Conservation (phyloP, 2,113 vertebrate genomes). For the Amphiprion ocellaris region DNA sequence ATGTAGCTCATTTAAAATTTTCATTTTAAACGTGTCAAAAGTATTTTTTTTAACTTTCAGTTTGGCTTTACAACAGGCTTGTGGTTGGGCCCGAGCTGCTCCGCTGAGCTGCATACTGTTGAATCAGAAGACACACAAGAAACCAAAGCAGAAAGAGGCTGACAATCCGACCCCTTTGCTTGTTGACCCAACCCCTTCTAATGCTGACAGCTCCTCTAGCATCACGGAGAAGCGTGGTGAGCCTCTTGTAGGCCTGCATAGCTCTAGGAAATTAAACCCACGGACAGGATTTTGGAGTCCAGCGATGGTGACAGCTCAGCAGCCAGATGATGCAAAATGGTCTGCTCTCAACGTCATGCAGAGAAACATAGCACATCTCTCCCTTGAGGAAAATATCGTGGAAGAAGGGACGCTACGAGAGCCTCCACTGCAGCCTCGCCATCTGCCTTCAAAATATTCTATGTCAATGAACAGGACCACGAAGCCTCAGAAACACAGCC, state of each 20-base stretch:
- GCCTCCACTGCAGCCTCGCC: background rate
- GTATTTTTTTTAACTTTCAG: background rate
- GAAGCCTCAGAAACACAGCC: conserved; percentile 47
- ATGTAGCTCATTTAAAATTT: background rate
- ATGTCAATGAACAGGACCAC: conserved; percentile 22
- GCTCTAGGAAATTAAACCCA: conserved; percentile 33
- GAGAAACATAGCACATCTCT: conserved; percentile 10
- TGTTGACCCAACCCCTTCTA: conserved; percentile 50
- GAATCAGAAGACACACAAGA: conserved; percentile 77
- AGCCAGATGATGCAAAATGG: conserved; percentile 41
- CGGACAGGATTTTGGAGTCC: conserved; percentile 9
- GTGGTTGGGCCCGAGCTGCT: conserved; percentile 84
- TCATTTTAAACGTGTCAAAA: background rate
- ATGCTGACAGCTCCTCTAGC: conserved; percentile 29
- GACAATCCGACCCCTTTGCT: conserved; percentile 71
- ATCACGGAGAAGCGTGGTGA: conserved; percentile 28
- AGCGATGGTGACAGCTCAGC: background rate
- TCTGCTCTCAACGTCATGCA: background rate
- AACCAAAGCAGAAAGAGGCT: conserved; percentile 62
- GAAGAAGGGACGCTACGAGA: conserved; percentile 3
- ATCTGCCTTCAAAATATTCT: conserved; percentile 27
- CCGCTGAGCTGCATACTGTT: conserved; percentile 80
- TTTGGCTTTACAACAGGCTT: conserved; percentile 78
- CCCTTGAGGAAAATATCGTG: conserved; percentile 1
- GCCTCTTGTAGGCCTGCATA: background rate